These are phyloP conservation scores for Ophraella communa DNA, from an alignment of 2,888 invertebrate species.

Conservation along the genomic window DNA sequence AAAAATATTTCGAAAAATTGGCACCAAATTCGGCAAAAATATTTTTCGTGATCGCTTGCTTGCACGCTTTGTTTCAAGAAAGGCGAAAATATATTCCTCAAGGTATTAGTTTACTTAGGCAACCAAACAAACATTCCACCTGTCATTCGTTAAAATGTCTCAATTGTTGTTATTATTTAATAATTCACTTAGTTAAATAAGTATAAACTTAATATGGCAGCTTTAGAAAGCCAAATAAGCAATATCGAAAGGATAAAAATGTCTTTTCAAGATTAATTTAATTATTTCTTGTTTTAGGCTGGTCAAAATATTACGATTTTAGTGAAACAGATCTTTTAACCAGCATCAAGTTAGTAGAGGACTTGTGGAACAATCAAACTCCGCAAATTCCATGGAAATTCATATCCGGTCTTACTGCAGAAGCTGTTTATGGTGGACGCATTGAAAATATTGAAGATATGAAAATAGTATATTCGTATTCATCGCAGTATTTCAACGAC, in stretches of 20 bases:
- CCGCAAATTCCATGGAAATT: slow-evolving; percentile 71
- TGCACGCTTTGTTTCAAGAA: slow-evolving; percentile 91
- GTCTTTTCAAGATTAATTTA: not conserved
- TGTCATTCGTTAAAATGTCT: too few relatives aligned
- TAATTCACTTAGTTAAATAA: not conserved
- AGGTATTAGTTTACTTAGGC: slow-evolving; percentile 59
- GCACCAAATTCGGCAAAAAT: slow-evolving; percentile 57
- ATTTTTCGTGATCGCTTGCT: slow-evolving; percentile 81
- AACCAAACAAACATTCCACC: too few relatives aligned
- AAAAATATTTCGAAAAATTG: slow-evolving; percentile 53
- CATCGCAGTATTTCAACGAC: slow-evolving; percentile 67
- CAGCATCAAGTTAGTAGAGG: slow-evolving; percentile 68
- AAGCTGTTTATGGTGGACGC: slow-evolving; percentile 85
- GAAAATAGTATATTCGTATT: slow-evolving; percentile 70
- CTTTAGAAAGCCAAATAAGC: too few relatives aligned
- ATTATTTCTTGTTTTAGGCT: too few relatives aligned
- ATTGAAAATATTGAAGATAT: slow-evolving; percentile 81
- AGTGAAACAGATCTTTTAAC: slow-evolving; percentile 81
- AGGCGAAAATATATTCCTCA: slow-evolving; percentile 91
- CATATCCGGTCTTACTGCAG: slow-evolving; percentile 77
- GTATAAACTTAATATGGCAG: too few relatives aligned
- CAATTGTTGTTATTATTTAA: too few relatives aligned
- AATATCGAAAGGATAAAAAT: too few relatives aligned
- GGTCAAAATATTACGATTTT: slow-evolving; percentile 91
- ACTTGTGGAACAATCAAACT: slow-evolving; percentile 55